Evolutionary conservation across 2,113 vertebrate genomes (phyloP).

Genomic region (Azemiops feae): DNA sequence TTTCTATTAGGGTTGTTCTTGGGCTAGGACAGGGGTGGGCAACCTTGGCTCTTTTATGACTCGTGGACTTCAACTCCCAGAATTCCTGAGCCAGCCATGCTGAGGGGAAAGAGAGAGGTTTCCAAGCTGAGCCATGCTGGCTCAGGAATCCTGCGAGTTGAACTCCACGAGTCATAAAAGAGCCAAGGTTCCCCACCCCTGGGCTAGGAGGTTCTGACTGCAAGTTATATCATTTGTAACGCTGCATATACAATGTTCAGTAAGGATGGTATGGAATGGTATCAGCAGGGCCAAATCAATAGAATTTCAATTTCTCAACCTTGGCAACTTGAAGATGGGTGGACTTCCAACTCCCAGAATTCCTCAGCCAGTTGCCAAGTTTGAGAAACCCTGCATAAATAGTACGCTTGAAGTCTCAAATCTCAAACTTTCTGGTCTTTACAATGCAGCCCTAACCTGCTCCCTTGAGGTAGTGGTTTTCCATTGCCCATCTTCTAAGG

Average conservation of each 20-base stretch:
- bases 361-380: neutral
- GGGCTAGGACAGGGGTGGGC: no score
- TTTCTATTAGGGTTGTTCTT: neutral
- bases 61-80: no score
- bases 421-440: neutral
- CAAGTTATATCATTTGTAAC: neutral
- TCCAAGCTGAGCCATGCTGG: no score
- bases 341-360: neutral
- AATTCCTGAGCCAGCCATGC: no score
- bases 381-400: neutral
- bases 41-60: no score
- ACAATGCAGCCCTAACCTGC: neutral
- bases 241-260: neutral
- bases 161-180: no score
- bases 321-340: neutral
- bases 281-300: neutral
- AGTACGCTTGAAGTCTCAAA: neutral
- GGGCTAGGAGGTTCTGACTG: neutral
- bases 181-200: no score
- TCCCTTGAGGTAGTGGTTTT: neutral
- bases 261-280: neutral
- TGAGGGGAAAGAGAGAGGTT: no score
- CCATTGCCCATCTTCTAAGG: neutral
- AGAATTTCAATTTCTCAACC: no score
- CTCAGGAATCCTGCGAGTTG: no score